Evolutionary conservation across 2,797 vertebrate genomes (phyloP).

Genomic region (Anisognathus igniventris): DNA sequence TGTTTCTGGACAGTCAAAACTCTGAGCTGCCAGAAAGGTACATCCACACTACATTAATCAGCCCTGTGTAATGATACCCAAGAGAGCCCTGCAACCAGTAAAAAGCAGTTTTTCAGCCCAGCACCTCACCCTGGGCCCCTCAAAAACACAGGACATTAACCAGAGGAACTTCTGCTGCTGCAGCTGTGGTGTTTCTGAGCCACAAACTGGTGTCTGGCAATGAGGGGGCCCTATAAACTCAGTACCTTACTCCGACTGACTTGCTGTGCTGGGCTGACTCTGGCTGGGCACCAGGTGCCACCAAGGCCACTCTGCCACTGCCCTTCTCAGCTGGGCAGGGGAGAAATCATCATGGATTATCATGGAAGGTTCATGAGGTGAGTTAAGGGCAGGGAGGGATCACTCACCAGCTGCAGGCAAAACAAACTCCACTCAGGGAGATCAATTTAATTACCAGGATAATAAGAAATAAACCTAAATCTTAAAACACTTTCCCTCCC

Average conservation of each 20-base stretch:
- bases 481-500: neutral
- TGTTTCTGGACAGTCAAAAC: neutral
- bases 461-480: neutral
- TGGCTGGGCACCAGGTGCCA: neutral
- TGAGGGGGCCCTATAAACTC: neutral
- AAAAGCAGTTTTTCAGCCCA: neutral
- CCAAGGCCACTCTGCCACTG: neutral
- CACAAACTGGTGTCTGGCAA: neutral
- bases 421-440: neutral
- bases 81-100: neutral
- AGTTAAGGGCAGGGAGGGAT: neutral
- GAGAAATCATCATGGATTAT: neutral
- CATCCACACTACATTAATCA: neutral
- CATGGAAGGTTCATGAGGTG: neutral
- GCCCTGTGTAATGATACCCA: neutral
- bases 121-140: neutral
- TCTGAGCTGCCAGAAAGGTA: neutral
- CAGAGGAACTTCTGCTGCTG: neutral
- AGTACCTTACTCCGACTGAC: neutral
- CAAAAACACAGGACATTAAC: neutral
- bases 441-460: neutral
- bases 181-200: neutral
- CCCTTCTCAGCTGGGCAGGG: neutral
- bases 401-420: neutral
- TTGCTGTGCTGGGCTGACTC: neutral